Conservation (phyloP, 1,140 invertebrate species). For the Cataglyphis hispanica region DNA sequence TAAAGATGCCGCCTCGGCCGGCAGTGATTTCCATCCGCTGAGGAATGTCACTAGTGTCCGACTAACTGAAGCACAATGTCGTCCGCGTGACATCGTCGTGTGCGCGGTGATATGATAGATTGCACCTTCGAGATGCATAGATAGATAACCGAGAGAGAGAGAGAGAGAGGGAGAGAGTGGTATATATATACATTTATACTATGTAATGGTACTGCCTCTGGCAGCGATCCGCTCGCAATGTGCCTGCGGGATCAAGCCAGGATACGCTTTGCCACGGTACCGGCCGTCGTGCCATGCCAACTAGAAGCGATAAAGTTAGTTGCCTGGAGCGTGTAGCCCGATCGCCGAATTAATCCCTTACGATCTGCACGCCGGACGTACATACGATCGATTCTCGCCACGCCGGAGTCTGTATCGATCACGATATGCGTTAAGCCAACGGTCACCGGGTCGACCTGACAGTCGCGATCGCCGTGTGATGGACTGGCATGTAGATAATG, state of each 20-base stretch:
- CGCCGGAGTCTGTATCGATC: constrained; percentile 46
- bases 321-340: constrained; percentile 30
- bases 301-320: constrained; percentile 58
- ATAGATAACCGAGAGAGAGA: neutral
- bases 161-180: neutral
- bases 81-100: constrained; percentile 22
- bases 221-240: constrained; percentile 26
- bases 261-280: constrained; percentile 1
- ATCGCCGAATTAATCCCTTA: constrained; percentile 53
- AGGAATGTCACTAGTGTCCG: constrained; percentile 37
- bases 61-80: constrained; percentile 34
- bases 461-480: constrained; percentile 39
- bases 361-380: constrained; percentile 32
- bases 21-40: constrained; percentile 20
- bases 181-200: neutral
- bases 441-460: neutral
- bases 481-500: constrained; percentile 39
- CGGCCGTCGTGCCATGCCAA: constrained; percentile 29
- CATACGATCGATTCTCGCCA: constrained; percentile 52
- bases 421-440: constrained; percentile 16
- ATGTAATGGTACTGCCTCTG: neutral
- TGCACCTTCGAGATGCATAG: constrained; percentile 43
- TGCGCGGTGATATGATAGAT: constrained; percentile 61
- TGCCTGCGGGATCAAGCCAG: constrained; percentile 48
- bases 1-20: constrained; percentile 39